Conservation (phyloP, 23 tunicate genomes). For the Styela clava region DNA sequence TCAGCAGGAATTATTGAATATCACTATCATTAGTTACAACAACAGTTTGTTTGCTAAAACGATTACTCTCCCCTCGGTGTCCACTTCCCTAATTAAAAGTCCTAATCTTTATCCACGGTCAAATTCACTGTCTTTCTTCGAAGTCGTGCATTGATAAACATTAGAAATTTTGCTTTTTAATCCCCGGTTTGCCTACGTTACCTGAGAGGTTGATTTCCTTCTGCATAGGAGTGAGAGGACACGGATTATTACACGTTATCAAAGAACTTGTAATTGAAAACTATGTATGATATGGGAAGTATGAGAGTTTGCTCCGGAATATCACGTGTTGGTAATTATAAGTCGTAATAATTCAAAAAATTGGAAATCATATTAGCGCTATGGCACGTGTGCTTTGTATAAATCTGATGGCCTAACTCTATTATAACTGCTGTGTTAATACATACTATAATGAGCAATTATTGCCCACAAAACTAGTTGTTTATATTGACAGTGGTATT, state of each 20-base stretch:
- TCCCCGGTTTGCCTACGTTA: conserved; percentile 7
- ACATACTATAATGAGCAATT: no score
- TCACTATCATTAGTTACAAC: no score
- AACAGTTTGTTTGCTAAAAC: background rate
- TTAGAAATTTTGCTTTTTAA: background rate
- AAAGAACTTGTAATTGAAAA: background rate
- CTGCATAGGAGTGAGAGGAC: background rate
- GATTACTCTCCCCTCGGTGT: background rate
- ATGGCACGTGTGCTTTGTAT: background rate
- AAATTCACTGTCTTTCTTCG: background rate
- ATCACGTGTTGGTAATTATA: background rate
- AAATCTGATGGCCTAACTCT: background rate
- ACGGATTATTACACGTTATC: background rate
- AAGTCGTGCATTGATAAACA: background rate
- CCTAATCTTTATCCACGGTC: background rate
- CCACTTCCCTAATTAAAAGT: background rate
- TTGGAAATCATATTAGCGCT: background rate
- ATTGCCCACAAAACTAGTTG: no score
- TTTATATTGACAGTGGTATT: no score
- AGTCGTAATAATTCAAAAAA: background rate
- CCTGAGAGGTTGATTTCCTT: conserved; percentile 11
- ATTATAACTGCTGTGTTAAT: no score
- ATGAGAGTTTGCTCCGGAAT: background rate
- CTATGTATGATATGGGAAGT: background rate
- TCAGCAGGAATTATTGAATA: no score